Evolutionary conservation across 2,113 vertebrate genomes (phyloP), one percentile per base, ranked within the genome.

Genomic region (Platysternon megacephalum): DNA sequence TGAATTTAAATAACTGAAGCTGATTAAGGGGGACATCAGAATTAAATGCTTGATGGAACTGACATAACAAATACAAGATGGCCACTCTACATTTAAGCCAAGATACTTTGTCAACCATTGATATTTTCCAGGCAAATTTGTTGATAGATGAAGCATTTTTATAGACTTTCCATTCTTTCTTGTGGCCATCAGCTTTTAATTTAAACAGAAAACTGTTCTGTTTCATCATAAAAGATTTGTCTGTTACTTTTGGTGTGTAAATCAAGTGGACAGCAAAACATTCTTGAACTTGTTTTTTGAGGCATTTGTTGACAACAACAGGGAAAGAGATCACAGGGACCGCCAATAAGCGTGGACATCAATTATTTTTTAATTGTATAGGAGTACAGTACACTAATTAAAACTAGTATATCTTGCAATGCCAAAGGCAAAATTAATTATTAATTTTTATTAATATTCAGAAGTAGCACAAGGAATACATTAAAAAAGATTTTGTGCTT

Each of bases 401-500:
- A 99, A 99, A 99, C 99, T 99, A 99, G 99, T 99, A 99, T 99
- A 99, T 99, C 99, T 99, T 99, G 98, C 99, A 99, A 99, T 98
- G 99, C 99, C 99, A 99, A 99, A 99, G 99, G 99, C 99, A 99
- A 99, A 99, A 99, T 99, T 99, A 99, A 99, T 99, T 99, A 99
- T 99, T 99, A 99, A 99, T 99, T 99, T 99, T 99, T 99, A 99
- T 99, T 99, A 99, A 99, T 99, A 99, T 99, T 99, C 99, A 99
- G 98, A 99, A 99, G 99, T 99, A 99, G 99, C 99, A 98, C 99
- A 99, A 99, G 99, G 99, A 99, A 99, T 99, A 99, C 99, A 99
- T 99, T 99, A 99, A 99, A 99, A 98, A 98, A 98, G 98, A 99
- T 99, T 99, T 99, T 99, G 99, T 98, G 98, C 98, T 98, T 99